Conservation (phyloP, 1,140 invertebrate genomes). For the Cotesia vestalis region DNA sequence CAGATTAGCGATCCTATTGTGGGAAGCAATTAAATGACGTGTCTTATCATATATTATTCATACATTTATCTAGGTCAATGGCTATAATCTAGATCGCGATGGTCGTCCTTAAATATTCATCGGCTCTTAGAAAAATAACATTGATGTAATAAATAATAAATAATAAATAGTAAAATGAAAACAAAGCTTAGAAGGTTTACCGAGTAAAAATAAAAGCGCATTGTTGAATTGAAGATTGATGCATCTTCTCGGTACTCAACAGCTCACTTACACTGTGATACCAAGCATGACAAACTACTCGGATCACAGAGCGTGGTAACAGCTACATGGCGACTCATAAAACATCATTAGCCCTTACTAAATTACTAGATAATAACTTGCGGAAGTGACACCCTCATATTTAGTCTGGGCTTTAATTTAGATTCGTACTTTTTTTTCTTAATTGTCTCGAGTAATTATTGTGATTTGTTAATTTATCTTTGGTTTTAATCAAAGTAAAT, state of each 20-base stretch:
- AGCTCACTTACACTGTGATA: slow-evolving; percentile 55
- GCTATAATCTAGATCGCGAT: slow-evolving; percentile 2
- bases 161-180: no score
- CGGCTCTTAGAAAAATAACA: no score
- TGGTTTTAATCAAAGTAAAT: no score
- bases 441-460: slow-evolving; percentile 22
- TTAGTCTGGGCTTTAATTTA: background rate
- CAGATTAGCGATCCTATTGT: background rate
- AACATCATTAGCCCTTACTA: slow-evolving; percentile 43
- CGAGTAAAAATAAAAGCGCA: no score
- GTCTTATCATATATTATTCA: background rate
- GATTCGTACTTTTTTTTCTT: background rate
- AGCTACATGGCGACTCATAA: slow-evolving; percentile 55
- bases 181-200: no score
- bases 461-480: no score
- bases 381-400: slow-evolving; percentile 29
- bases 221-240: no score
- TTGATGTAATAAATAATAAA: no score
- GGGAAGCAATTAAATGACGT: slow-evolving; percentile 21
- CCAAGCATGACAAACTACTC: slow-evolving; percentile 64
- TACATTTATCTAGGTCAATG: slow-evolving; percentile 6
- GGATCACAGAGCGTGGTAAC: slow-evolving; percentile 65
- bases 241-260: no score
- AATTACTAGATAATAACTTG: slow-evolving; percentile 37
- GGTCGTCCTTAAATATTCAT: no score